A percentile compares a stretch with the other conserved stretches of the same genome.
phyloP scores from a whole-genome alignment of 2,888 invertebrate species.

The Eustalomyia histrio region DNA sequence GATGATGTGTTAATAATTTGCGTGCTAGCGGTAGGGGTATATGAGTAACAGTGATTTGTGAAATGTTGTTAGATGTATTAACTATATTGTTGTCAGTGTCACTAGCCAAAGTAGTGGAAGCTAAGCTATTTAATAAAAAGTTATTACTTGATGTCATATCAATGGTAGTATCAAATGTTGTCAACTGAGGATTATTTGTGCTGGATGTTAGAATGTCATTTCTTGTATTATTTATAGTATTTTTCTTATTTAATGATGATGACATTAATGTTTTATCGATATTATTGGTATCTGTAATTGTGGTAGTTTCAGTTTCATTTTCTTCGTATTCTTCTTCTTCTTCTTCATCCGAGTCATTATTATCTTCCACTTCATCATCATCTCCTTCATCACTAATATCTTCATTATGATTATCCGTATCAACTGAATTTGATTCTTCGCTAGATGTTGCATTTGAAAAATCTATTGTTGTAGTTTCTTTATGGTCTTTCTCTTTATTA shows the following conservation, averaged over 20 bases:
- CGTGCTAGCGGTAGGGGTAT: conserved; percentile 61
- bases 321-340: conserved; percentile 36
- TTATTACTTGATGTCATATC: neutral
- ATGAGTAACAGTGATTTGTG: conserved; percentile 25
- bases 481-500: neutral
- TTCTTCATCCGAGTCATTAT: neutral
- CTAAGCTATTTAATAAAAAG: neutral
- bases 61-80: conserved; percentile 15
- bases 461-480: neutral
- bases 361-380: neutral
- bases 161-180: neutral
- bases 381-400: conserved; percentile 17
- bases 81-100: neutral
- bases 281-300: neutral
- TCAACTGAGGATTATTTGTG: neutral
- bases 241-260: neutral
- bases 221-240: conserved; percentile 13
- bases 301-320: conserved; percentile 7
- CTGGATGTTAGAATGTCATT: neutral
- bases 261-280: neutral
- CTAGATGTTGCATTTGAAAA: conserved; percentile 14
- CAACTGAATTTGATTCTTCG: conserved; percentile 25
- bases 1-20: conserved; percentile 40
- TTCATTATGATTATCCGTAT: conserved; percentile 14
- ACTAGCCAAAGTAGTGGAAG: neutral